Evolutionary conservation across 1,140 invertebrate species (phyloP), one percentile per base, ranked within the genome.

Genomic region (Drosophila busckii): DNA sequence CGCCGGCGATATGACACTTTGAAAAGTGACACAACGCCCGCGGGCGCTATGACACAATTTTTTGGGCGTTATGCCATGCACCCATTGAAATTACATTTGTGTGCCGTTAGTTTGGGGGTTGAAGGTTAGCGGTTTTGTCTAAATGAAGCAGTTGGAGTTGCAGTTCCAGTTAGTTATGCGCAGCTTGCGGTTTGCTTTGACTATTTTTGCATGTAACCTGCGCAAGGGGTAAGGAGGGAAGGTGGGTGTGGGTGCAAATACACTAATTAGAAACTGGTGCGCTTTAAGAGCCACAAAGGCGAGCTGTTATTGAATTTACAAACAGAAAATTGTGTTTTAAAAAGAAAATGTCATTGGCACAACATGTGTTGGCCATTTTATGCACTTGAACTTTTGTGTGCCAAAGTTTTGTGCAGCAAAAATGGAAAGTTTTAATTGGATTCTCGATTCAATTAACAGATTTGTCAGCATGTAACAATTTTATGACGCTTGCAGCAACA

Each of bases 371-470:
- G 68, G 35, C 63, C 73, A 64, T 78, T 80, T n/a, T 80, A 71
- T 78, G 68, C 37, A 60, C 56, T 80, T 80, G 68, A 68, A 73
- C 64, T 68, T 69, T 82, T 20, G 48, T 37, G 28, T n/a, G n/a
- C n/a, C 41, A 61, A 75, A 75, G 53, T 64, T 71, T 42, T 25
- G 42, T n/a, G 22, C 31, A 52, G 56, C 38, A 70, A 65, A 75
- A 71, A 66, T 73, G 45, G n/a, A n/a, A 86, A 84, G 73, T 86
- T 86, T 86, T 86, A 85, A 86, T 86, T 86, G 84, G 84, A 86
- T 86, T 86, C 83, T 76, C 61, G 75, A 85, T 80, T 84, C 78
- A 86, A 85, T 85, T 86, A 85, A 80, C 78, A 69, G 73, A 86
- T 86, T 83, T 85, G 75, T 85, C 76, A 83, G 78, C 65, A 70